These are phyloP conservation scores for Sandelia bainsii DNA, from an alignment of 2,797 vertebrate species.

Conservation along the genomic window DNA sequence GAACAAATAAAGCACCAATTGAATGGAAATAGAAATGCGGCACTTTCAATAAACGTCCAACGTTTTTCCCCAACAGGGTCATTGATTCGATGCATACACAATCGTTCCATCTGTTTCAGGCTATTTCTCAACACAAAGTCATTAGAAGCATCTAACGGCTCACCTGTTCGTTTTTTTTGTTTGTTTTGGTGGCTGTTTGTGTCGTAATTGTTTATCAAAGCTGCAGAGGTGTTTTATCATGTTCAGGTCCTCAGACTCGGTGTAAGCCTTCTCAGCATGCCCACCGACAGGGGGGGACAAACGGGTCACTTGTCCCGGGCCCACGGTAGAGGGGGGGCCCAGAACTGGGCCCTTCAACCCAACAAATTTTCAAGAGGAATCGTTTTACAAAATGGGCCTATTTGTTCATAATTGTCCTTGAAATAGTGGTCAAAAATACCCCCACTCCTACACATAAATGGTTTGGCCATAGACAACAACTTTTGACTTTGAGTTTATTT, in stretches of 20 bases:
- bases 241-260: slow-evolving; percentile 30
- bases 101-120: slow-evolving; percentile 47
- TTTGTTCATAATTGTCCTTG: no score
- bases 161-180: slow-evolving; percentile 13
- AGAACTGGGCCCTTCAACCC: no score
- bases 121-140: slow-evolving; percentile 49
- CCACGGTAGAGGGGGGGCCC: no score
- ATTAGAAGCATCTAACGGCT: slow-evolving; percentile 50
- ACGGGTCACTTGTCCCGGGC: no score
- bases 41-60: slow-evolving; percentile 52
- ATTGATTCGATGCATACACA: slow-evolving; percentile 58
- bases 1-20: slow-evolving; percentile 75
- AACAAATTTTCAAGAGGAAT: no score
- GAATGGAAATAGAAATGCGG: slow-evolving; percentile 67
- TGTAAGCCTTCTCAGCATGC: slow-evolving; percentile 40
- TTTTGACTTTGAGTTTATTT: no score
- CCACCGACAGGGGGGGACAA: no score
- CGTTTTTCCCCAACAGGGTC: slow-evolving; percentile 33
- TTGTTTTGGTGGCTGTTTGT: slow-evolving; percentile 23
- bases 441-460: no score
- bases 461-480: no score
- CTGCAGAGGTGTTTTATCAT: slow-evolving; percentile 42
- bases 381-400: no score
- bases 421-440: no score
- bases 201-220: slow-evolving; percentile 19